Evolutionary conservation across 2,113 vertebrate species (phyloP).

Genomic region (Sapajus apella): DNA sequence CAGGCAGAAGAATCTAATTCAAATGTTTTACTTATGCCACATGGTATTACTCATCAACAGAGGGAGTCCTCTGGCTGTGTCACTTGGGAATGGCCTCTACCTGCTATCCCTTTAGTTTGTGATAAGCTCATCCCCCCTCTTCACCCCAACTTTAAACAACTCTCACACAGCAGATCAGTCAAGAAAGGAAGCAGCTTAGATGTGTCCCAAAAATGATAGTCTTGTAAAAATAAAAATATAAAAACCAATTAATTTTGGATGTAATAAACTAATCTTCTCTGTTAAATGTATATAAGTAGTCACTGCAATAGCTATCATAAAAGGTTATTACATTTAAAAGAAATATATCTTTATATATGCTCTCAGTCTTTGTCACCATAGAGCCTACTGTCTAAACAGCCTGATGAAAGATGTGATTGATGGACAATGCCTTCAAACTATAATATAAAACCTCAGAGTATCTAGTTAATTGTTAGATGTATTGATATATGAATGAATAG

Average conservation of each 20-base stretch:
- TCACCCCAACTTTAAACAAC: background rate
- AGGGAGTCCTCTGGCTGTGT: slow-evolving; percentile 79
- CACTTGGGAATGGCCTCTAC: slow-evolving; percentile 60
- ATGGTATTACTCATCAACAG: slow-evolving; percentile 75
- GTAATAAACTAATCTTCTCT: slow-evolving; percentile 71
- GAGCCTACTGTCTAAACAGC: slow-evolving; percentile 76
- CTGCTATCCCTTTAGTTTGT: slow-evolving; percentile 39
- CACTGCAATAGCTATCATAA: slow-evolving; percentile 75
- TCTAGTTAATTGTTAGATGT: slow-evolving; percentile 71
- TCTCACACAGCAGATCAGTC: slow-evolving; percentile 30
- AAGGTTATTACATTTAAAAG: slow-evolving; percentile 78
- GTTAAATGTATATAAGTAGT: slow-evolving; percentile 44
- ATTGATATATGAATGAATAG: slow-evolving; percentile 61
- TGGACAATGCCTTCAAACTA: slow-evolving; percentile 74
- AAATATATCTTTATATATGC: slow-evolving; percentile 58
- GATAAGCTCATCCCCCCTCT: slow-evolving; percentile 30
- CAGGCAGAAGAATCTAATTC: slow-evolving; percentile 60
- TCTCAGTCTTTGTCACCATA: slow-evolving; percentile 56
- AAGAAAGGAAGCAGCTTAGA: slow-evolving; percentile 51
- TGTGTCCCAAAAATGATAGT: slow-evolving; percentile 36
- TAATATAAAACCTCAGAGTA: slow-evolving; percentile 70
- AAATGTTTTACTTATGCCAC: slow-evolving; percentile 68
- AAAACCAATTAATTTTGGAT: slow-evolving; percentile 75
- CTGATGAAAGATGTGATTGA: slow-evolving; percentile 75
- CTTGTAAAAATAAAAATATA: slow-evolving; percentile 71